Evolutionary conservation across 2,797 vertebrate species (phyloP), one percentile per base, ranked within the genome.

Genomic region (Clarias laeviceps): DNA sequence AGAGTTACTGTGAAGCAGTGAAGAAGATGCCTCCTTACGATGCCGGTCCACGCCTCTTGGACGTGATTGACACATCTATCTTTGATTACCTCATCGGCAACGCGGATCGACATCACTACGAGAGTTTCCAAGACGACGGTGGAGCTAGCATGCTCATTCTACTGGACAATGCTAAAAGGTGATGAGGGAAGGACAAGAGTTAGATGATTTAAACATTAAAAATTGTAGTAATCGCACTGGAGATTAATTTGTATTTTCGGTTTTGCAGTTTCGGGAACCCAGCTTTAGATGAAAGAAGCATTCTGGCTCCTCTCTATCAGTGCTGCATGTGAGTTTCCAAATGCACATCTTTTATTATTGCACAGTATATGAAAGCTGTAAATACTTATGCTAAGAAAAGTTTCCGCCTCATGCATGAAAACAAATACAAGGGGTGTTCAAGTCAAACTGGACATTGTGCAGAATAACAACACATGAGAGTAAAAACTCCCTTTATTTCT

Each of bases 111-210:
- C 98, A 99, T 92, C 98, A 99, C 94, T 99, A 99, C 1, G 98
- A 99, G 95, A 99, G 98, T 78, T 99, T 99, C 92, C 98, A 99
- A 91, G 98, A 99, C 0, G 98, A 99, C 0, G 97, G 98, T 14
- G 98, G 98, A 0, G 97, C 97, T 85, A 99, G 98, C 86, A 99
- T 99, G 98, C 97, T 99, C 82, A 99, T 99, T 90, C 96, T 99
- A 69, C 94, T 99, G 11, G 98, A 99, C 89, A 99, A 99, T 29
- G 98, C 98, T 84, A 99, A 99, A 92, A 99, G 98, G 98, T 97
- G 81, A 91, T 86, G 18, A 56, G 62, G 3, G 15, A 40, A 61
- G 37, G 4, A 18, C 17, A 8, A 24, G 18, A 34, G 7, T 29
- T 3, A n/a, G 1, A 34, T 17, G 56, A 59, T 78, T 45, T 45